phyloP scores from a whole-genome alignment of 1,140 invertebrate genomes.

The Olivierus martensii region DNA sequence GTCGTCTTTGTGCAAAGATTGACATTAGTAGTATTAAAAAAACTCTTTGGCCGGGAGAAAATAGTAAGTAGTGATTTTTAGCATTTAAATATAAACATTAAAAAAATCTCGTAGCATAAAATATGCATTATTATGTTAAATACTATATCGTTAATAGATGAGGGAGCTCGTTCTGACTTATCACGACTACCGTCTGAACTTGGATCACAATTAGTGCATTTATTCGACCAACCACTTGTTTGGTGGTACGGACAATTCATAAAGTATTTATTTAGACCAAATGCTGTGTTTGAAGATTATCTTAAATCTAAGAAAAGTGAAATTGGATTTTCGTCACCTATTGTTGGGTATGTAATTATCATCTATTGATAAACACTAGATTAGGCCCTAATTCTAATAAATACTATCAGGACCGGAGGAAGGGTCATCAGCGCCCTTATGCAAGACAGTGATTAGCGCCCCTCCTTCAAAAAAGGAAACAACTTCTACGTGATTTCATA shows the following conservation, averaged over 20 bases:
- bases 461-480: too few relatives aligned
- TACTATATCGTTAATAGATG: too few relatives aligned
- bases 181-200: constrained; percentile 3
- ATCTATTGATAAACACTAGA: too few relatives aligned
- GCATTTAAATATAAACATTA: too few relatives aligned
- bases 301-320: constrained; percentile 56
- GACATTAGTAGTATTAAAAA: not conserved
- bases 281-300: constrained; percentile 48
- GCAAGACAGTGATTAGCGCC: too few relatives aligned
- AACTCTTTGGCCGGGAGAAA: constrained; percentile 7
- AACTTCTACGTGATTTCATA: too few relatives aligned
- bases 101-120: too few relatives aligned
- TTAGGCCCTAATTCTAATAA: too few relatives aligned
- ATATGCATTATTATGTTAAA: too few relatives aligned
- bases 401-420: too few relatives aligned
- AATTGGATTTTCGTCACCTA: constrained; percentile 67
- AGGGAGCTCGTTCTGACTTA: not conserved
- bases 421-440: too few relatives aligned
- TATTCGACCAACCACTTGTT: constrained; percentile 87
- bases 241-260: constrained; percentile 97
- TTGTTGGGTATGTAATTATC: constrained; percentile 62
- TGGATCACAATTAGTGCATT: constrained; percentile 31
- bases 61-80: constrained; percentile 1
- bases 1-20: constrained; percentile 1
- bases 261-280: constrained; percentile 74